phyloP scores from a whole-genome alignment of 1,140 invertebrate species.

The Homarus americanus region DNA sequence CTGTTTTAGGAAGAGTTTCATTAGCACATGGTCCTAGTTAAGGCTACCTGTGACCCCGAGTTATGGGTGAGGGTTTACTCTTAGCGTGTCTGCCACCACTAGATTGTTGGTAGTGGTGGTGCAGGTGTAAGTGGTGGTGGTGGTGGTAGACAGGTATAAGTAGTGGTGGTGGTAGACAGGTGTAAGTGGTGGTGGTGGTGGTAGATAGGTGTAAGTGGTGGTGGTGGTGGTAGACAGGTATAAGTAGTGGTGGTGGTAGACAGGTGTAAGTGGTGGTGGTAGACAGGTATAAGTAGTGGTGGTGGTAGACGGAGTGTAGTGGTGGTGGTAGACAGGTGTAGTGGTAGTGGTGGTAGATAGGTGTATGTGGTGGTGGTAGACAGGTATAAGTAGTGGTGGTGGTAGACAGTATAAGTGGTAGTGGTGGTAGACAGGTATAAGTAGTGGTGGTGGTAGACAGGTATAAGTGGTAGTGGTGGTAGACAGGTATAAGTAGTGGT shows the following conservation, averaged over 20 bases:
- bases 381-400: not conserved
- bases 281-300: not conserved
- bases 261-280: not conserved
- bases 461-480: no score
- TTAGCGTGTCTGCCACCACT: not conserved
- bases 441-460: not conserved
- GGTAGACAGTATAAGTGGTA: not conserved
- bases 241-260: no score
- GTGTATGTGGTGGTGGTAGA: not conserved
- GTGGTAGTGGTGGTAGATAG: not conserved
- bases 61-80: not conserved
- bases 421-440: not conserved
- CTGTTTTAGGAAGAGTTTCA: constrained; percentile 8
- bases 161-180: not conserved
- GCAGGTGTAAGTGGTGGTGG: constrained; percentile 13
- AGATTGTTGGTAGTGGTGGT: not conserved
- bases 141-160: not conserved
- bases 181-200: constrained; percentile 1
- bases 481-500: not conserved
- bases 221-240: no score
- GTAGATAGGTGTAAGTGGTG: not conserved
- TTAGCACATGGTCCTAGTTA: not conserved
- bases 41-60: not conserved
- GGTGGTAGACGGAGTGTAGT: not conserved
- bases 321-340: not conserved